Evolutionary conservation across 2,113 vertebrate species (phyloP), one percentile per base, ranked within the genome.

Genomic region (Pteropus alecto): DNA sequence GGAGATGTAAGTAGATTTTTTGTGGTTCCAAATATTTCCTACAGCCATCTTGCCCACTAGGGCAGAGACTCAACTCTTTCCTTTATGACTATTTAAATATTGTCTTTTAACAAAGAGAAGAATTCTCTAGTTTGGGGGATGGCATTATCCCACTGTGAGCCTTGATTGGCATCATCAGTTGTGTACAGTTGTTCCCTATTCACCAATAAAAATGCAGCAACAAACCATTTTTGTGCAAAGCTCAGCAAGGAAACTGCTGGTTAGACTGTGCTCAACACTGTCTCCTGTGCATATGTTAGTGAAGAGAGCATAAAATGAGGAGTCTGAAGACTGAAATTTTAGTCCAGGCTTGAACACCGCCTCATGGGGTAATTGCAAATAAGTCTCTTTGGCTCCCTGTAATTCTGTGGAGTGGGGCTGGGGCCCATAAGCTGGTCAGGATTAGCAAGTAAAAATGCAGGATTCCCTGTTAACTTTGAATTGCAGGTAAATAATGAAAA

Each of bases 1-100:
- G 99, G 99, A 97, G 99, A 99, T 96, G 99, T 99, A 98, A 99
- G 99, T 99, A 85, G 30, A 94, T 79, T 94, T 94, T 71, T 18
- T 92, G 22, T 87, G 22, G 14, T 82, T 70, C 41, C 33, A 46
- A 5, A 30, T 85, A 65, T 93, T 30, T 22, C 54, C 13, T 33
- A 8, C 4, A 6, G 41, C 78, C 2, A 0, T 56, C n/a, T 90
- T 38, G 5, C 41, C 51, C 60, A 13, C 18, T 83, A 18, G 61
- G 54, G n/a, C 48, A 87, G 46, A 86, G 24, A 78, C 68, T 35
- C 12, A 24, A 22, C 8, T 48, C 48, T 87, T 68, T 60, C 30
- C 35, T 51, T 81, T 51, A n/a, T 63, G 35, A 58, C 56, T 83
- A 2, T 79, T 88, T 78, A 84, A 79, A 63, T 46, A 67, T 8